Conservation (phyloP, 2,797 vertebrate species). For the Falco rusticolus region DNA sequence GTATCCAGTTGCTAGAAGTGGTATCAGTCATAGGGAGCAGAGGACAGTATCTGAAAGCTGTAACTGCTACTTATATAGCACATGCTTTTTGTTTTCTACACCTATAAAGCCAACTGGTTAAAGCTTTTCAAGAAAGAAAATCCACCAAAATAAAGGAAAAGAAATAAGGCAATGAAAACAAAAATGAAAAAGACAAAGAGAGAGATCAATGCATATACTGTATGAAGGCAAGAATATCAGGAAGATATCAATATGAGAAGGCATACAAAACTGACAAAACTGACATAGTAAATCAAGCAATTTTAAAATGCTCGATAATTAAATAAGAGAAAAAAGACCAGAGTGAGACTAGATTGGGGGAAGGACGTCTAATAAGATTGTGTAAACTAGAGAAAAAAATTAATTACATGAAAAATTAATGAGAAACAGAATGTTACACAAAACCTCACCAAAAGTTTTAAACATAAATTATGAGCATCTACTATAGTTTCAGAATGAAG, state of each 20-base stretch:
- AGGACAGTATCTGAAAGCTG: neutral
- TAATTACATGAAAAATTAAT: neutral
- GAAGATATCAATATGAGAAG: neutral
- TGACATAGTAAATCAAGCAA: neutral
- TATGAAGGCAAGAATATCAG: neutral
- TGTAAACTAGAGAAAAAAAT: neutral
- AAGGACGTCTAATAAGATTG: neutral
- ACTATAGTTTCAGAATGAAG: neutral
- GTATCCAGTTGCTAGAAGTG: neutral
- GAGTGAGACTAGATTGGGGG: neutral
- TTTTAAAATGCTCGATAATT: neutral
- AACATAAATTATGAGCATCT: neutral
- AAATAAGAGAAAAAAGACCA: neutral
- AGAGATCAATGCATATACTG: neutral
- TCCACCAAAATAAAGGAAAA: neutral
- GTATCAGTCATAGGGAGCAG: neutral
- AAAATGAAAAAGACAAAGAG: neutral
- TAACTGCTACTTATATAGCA: neutral
- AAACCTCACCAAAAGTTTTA: neutral
- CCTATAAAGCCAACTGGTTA: neutral
- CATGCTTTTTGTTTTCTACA: neutral
- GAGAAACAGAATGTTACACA: neutral
- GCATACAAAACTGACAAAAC: neutral
- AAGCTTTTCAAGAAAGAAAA: neutral
- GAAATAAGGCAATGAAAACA: neutral